A percentile compares a stretch with the other conserved stretches of the same genome.
Conservation (phyloP, 2,113 vertebrate species). For the Orthonyx spaldingii region DNA sequence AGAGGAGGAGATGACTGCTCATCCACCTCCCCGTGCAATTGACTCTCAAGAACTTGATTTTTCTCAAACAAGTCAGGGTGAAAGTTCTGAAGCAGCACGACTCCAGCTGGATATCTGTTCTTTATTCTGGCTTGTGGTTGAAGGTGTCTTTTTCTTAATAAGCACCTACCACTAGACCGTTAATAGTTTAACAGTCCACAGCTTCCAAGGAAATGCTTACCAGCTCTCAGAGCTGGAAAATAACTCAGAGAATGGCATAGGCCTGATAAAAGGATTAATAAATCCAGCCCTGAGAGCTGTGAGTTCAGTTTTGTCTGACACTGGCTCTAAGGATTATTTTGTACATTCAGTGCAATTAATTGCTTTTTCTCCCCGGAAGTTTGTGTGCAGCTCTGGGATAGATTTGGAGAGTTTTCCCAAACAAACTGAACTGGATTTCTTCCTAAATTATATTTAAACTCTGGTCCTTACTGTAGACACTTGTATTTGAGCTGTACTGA, state of each 20-base stretch:
- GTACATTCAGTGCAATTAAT: background rate
- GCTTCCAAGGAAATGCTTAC: background rate
- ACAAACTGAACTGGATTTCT: background rate
- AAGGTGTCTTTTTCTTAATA: background rate
- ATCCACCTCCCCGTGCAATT: rapidly evolving
- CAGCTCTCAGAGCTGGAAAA: background rate
- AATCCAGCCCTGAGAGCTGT: background rate
- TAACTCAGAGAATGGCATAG: background rate
- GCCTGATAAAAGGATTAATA: constrained; percentile 50
- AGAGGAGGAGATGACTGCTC: background rate
- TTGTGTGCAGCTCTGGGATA: background rate
- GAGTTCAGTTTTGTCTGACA: constrained; percentile 7
- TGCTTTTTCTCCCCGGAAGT: background rate
- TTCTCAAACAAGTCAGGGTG: background rate
- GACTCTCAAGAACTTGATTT: background rate
- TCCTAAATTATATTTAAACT: background rate
- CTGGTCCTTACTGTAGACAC: background rate
- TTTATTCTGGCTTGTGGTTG: background rate
- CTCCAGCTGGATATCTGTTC: background rate
- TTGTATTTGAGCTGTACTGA: background rate
- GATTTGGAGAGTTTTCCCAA: background rate
- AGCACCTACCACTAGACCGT: background rate
- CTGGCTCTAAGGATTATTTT: constrained; percentile 16
- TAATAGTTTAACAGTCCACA: background rate
- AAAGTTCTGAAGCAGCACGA: background rate